Evolutionary conservation across 1,140 invertebrate genomes (phyloP).

Genomic region (Heliconius nattereri): DNA sequence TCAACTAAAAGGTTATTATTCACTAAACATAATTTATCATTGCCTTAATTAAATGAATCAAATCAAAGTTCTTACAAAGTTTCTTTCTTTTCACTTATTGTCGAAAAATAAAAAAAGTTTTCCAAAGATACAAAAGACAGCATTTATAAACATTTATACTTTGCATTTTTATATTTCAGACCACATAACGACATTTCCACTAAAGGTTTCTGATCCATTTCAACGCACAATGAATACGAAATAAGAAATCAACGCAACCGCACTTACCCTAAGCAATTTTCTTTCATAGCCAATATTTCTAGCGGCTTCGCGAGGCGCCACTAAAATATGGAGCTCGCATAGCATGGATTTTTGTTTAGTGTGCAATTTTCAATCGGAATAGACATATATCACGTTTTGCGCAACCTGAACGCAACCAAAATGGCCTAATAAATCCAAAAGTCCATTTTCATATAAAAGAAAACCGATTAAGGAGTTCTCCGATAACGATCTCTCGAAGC

Average conservation of each 20-base stretch:
- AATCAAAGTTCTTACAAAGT: too few species aligned
- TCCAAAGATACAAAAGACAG: not conserved
- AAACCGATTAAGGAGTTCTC: slow-evolving; percentile 80
- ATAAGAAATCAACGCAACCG: slow-evolving; percentile 76
- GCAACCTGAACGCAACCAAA: slow-evolving; percentile 71
- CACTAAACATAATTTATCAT: too few species aligned
- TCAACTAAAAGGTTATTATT: not conserved
- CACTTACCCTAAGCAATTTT: slow-evolving; percentile 72
- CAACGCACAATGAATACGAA: slow-evolving; percentile 75
- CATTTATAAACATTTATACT: not conserved
- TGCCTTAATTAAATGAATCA: too few species aligned
- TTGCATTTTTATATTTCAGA: slow-evolving; percentile 13
- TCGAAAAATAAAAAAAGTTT: too few species aligned
- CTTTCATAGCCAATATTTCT: slow-evolving; percentile 75
- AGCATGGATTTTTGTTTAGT: slow-evolving; percentile 74
- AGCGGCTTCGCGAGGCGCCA: slow-evolving; percentile 49
- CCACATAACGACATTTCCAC: slow-evolving; percentile 45
- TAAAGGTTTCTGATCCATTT: slow-evolving; percentile 60
- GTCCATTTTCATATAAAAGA: slow-evolving; percentile 81
- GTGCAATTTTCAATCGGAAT: slow-evolving; percentile 63
- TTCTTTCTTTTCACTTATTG: too few species aligned
- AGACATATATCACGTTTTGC: slow-evolving; percentile 72
- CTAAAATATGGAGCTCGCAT: slow-evolving; percentile 67
- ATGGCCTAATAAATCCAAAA: slow-evolving; percentile 77
- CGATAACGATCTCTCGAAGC: slow-evolving; percentile 77